These are phyloP conservation scores for Boloria selene DNA, from an alignment of 2,888 invertebrate species.

Conservation along the genomic window DNA sequence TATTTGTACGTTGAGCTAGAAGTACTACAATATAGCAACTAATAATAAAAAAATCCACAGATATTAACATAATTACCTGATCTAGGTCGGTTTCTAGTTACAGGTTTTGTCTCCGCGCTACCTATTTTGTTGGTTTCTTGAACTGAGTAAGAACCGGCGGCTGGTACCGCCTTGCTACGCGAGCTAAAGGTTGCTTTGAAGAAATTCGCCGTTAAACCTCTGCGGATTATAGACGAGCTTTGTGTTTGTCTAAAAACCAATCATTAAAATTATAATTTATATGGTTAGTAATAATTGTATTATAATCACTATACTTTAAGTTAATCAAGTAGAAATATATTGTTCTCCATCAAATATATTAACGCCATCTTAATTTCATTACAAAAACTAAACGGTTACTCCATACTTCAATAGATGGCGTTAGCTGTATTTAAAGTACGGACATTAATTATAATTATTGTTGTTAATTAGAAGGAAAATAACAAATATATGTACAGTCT, in stretches of 20 bases:
- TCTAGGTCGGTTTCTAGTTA: slow-evolving; percentile 75
- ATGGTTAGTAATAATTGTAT: background rate
- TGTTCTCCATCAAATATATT: too few relatives aligned
- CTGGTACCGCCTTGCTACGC: slow-evolving; percentile 71
- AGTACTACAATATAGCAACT: background rate
- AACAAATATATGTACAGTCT: background rate
- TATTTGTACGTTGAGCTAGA: background rate
- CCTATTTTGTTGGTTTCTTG: slow-evolving; percentile 76
- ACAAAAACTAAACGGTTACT: background rate
- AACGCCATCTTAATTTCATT: slow-evolving; percentile 4
- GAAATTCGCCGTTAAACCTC: slow-evolving; percentile 69
- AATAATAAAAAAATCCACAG: slow-evolving; percentile 3
- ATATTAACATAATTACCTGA: slow-evolving; percentile 55
- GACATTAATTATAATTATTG: background rate
- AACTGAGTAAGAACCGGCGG: slow-evolving; percentile 53
- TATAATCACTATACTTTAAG: background rate
- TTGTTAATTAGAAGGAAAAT: slow-evolving; percentile 6
- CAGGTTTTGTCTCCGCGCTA: slow-evolving; percentile 77
- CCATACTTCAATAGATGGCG: slow-evolving; percentile 56
- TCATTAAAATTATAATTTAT: background rate
- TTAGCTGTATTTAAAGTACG: slow-evolving; percentile 33
- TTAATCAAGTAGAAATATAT: too few relatives aligned
- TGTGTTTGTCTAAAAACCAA: slow-evolving; percentile 52
- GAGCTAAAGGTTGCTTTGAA: slow-evolving; percentile 78
- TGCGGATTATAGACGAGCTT: slow-evolving; percentile 44